Conservation (phyloP, 2,113 vertebrate species). For the Collichthys lucidus region DNA sequence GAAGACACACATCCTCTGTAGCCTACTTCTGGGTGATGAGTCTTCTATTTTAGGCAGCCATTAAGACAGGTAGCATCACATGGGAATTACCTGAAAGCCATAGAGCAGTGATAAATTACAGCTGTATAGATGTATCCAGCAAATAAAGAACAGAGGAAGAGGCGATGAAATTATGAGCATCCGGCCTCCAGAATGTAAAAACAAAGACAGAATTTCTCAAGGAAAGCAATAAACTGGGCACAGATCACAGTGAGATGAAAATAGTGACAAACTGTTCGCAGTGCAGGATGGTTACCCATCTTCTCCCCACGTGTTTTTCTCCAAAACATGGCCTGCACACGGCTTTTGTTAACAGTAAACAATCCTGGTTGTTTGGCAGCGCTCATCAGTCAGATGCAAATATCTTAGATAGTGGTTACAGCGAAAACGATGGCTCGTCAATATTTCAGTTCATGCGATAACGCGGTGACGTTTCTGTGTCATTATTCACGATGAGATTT, state of each 20-base stretch:
- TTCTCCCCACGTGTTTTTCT: not conserved
- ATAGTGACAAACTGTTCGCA: constrained; percentile 26
- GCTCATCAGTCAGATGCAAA: constrained; percentile 47
- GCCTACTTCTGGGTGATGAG: constrained; percentile 46
- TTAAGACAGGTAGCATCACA: constrained; percentile 64
- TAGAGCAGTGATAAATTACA: constrained; percentile 59
- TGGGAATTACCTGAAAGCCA: constrained; percentile 58
- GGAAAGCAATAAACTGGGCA: constrained; percentile 30
- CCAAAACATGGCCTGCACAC: constrained; percentile 14
- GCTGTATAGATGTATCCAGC: constrained; percentile 23
- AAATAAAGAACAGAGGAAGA: constrained; percentile 38
- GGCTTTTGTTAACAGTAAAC: constrained; percentile 46
- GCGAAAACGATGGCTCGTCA: constrained; percentile 41
- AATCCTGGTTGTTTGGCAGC: constrained; percentile 28
- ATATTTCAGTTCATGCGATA: constrained; percentile 49
- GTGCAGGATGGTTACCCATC: constrained; percentile 5
- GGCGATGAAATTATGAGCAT: constrained; percentile 17
- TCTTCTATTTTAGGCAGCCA: constrained; percentile 59
- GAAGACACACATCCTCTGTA: constrained; percentile 4
- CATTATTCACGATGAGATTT: constrained; percentile 14
- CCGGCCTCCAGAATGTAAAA: constrained; percentile 40
- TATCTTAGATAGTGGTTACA: constrained; percentile 6
- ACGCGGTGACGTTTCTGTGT: constrained; percentile 48
- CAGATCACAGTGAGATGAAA: constrained; percentile 23
- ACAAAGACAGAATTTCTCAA: constrained; percentile 22